Base-by-base conservation (phyloP, 2,888 invertebrate species). In the Schrankia costaestrigalis region DNA sequence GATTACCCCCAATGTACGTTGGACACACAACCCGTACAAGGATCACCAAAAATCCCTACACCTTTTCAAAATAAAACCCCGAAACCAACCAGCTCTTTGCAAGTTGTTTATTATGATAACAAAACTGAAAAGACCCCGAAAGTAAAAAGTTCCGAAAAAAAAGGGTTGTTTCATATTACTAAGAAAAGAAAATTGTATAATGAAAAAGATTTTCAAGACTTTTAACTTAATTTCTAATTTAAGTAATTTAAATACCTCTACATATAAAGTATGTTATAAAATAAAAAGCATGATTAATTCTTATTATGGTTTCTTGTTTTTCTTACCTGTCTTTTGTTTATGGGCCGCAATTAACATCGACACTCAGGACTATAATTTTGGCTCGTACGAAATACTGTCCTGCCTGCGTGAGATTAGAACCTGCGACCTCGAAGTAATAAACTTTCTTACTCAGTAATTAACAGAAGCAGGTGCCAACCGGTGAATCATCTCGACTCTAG, bases 121-220 rank as follows among this genome's bases (percentile, higher is more conserved):
- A 79, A 52, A 25, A 36, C 31, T 7, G 46, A 56, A 15, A 41
- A 70, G 50, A 52, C 64, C 3, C 52, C 61, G 6, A 55, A 46
- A 11, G 14, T 41, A 2, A 67, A 63, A 29, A 47, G 35, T 31
- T 40, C 55, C 0, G 79, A 83, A 3, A 82, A 82, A 47, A 85
- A 82, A 55, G 78, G 78, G 7, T 67, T 67, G 11, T 87, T 86
- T 41, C 79, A 75, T 38, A 82, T 85, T 26, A 71, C 73, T 1
- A 87, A 86, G 59, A 87, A 83, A 51, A 71, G 87, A 43, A 87
- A 87, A 56, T 66, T 87, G 3, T 87, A 79, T 42, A 82, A 65
- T 36, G 80, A 78, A 8, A 84, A 84, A 53, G 81, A 82, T 34
- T 80, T 78, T 47, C 71, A 78, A 50, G 77, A 82, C 55, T 74